phyloP scores from a whole-genome alignment of 2,113 vertebrate genomes.

The Echinops telfairi region DNA sequence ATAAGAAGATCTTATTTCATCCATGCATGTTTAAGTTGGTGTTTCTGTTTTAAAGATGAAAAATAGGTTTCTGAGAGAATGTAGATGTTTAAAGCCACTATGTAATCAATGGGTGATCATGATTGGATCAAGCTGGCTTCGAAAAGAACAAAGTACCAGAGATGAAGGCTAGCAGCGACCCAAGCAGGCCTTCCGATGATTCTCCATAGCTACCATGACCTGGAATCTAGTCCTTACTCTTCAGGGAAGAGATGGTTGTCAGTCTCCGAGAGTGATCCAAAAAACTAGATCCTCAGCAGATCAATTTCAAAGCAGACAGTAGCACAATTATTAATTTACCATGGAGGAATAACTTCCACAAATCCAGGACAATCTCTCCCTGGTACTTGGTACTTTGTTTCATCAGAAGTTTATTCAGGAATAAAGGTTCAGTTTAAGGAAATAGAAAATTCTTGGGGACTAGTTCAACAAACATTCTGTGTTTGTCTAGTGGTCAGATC shows the following conservation, averaged over 20 bases:
- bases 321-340: neutral
- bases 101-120: neutral
- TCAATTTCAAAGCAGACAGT: neutral
- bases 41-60: neutral
- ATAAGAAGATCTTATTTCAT: neutral
- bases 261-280: neutral
- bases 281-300: conserved; percentile 22
- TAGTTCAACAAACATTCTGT: conserved; percentile 9
- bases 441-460: neutral
- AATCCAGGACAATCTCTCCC: neutral
- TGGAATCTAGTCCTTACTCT: neutral
- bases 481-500: neutral
- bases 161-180: neutral
- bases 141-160: neutral
- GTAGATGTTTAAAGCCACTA: neutral
- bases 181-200: neutral
- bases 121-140: neutral
- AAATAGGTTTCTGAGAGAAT: neutral
- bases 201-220: neutral
- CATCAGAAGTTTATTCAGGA: neutral
- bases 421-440: conserved; percentile 25
- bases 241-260: neutral
- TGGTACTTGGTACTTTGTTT: neutral
- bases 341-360: neutral
- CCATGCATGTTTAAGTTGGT: neutral